A percentile compares a stretch with the other conserved stretches of the same genome.
Evolutionary conservation across 2,113 vertebrate genomes (phyloP).

Genomic region (Myiopsitta monachus): DNA sequence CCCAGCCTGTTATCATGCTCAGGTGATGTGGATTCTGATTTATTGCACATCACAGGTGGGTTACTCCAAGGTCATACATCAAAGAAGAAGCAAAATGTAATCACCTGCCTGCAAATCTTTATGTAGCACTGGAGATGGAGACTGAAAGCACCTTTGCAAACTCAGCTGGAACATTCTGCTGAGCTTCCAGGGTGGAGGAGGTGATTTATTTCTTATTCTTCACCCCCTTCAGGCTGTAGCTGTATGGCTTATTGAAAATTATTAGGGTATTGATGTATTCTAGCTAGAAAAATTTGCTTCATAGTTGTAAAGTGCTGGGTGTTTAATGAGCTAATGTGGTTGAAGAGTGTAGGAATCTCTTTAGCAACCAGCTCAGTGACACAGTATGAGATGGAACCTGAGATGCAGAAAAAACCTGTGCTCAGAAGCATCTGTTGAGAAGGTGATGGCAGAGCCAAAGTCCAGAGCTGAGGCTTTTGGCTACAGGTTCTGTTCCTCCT

Average conservation of each 20-base stretch:
- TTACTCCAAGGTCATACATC: neutral
- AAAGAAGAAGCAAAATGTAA: neutral
- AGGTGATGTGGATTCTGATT: neutral
- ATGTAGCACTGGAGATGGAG: neutral
- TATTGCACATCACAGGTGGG: neutral
- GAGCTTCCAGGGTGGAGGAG: neutral
- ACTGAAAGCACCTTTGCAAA: neutral
- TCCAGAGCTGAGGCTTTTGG: accelerated
- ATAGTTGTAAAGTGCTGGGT: neutral
- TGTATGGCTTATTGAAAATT: neutral
- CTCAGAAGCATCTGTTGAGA: neutral
- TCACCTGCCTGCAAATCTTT: neutral
- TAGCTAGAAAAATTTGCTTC: neutral
- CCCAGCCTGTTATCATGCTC: neutral
- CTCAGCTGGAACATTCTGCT: neutral
- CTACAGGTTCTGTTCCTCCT: neutral
- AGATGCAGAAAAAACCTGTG: accelerated
- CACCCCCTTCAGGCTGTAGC: neutral
- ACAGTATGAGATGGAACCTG: accelerated
- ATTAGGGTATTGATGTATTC: neutral
- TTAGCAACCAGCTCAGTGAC: neutral
- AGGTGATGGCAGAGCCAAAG: neutral
- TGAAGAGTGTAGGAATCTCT: neutral
- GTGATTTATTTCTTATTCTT: neutral
- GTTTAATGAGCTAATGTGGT: neutral